A percentile compares a stretch with the other conserved stretches of the same genome.
Conservation (phyloP, 2,797 vertebrate genomes). For the Natrix natrix region DNA sequence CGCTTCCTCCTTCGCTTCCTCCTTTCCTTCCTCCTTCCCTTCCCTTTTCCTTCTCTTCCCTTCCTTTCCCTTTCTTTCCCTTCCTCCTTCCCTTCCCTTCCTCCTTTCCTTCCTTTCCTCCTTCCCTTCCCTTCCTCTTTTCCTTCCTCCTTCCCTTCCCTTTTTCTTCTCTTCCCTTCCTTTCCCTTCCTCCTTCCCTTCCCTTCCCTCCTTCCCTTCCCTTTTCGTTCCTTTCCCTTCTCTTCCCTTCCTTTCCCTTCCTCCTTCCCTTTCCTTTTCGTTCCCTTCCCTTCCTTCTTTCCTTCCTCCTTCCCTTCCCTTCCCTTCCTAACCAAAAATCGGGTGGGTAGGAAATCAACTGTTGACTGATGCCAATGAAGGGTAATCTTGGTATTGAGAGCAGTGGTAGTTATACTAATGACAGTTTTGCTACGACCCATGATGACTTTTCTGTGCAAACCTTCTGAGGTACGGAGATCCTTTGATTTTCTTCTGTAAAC, state of each 20-base stretch:
- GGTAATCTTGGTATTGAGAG: neutral
- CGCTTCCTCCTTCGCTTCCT: too few species aligned
- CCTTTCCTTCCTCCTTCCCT: neutral
- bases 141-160: too few species aligned
- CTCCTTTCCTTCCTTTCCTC: too few species aligned
- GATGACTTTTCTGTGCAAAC: neutral
- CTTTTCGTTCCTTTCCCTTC: neutral
- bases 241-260: neutral
- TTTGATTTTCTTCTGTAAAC: neutral
- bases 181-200: too few species aligned
- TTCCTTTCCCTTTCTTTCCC: too few species aligned
- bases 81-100: too few species aligned
- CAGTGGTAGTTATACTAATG: neutral
- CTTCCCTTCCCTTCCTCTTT: too few species aligned
- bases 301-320: too few species aligned
- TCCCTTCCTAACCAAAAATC: neutral
- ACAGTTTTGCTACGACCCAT: neutral
- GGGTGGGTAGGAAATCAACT: neutral
- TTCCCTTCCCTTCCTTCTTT: conserved; percentile 3
- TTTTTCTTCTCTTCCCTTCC: too few species aligned
- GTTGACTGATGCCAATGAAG: neutral
- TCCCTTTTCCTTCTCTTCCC: too few species aligned
- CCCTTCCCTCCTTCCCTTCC: too few species aligned
- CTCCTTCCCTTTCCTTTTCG: too few species aligned
- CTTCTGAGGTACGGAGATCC: neutral